phyloP scores from a whole-genome alignment of 2,113 vertebrate genomes.

The Piaya cayana region DNA sequence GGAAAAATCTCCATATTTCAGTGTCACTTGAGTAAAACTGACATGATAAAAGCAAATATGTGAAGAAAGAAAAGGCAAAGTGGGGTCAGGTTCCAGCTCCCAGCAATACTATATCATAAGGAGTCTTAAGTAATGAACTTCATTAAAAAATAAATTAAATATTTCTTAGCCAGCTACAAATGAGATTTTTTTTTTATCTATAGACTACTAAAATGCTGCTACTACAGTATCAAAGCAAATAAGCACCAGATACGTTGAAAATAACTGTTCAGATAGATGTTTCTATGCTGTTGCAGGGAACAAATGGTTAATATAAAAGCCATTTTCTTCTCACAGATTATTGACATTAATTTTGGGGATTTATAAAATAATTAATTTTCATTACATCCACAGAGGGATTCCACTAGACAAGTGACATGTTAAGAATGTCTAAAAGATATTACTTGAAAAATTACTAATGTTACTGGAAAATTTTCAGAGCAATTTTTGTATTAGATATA shows the following conservation, averaged over 20 bases:
- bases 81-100: slow-evolving; percentile 53
- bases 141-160: slow-evolving; percentile 58
- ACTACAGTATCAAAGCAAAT: neutral
- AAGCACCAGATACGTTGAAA: neutral
- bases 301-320: neutral
- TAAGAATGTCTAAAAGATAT: slow-evolving; percentile 8
- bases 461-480: neutral
- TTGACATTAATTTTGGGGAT: neutral
- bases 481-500: neutral
- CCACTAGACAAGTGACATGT: neutral
- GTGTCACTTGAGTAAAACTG: slow-evolving; percentile 56
- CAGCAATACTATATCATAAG: slow-evolving; percentile 21
- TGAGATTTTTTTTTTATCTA: neutral
- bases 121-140: slow-evolving; percentile 55
- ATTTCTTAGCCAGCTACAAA: slow-evolving; percentile 41
- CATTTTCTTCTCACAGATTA: neutral
- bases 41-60: slow-evolving; percentile 63
- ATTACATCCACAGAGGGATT: neutral
- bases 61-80: slow-evolving; percentile 60
- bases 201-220: neutral
- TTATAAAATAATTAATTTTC: slow-evolving; percentile 21
- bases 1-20: slow-evolving; percentile 51
- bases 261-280: neutral
- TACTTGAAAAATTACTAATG: neutral
- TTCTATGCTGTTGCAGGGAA: neutral